Evolutionary conservation across 2,888 invertebrate genomes (phyloP).

Genomic region (Vanessa cardui): DNA sequence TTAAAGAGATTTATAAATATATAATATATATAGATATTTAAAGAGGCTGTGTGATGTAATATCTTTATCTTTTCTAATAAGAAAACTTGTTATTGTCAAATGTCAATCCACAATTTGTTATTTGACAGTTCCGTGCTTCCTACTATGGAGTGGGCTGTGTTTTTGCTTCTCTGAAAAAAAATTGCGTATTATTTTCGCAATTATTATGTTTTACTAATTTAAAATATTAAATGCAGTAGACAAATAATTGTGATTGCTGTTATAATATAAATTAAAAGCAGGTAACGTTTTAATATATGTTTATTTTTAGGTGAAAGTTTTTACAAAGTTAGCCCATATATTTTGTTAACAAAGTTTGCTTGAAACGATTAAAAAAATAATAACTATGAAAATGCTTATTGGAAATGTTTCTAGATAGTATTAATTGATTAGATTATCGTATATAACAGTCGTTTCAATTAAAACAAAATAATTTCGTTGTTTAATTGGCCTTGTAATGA

Average conservation of each 20-base stretch:
- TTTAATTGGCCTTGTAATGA: conserved; percentile 48
- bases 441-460: conserved; percentile 14
- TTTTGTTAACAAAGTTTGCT: conserved; percentile 5
- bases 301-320: conserved; percentile 66
- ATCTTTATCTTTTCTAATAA: neutral
- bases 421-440: conserved; percentile 5
- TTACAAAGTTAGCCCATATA: conserved; percentile 18
- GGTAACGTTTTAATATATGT: conserved; percentile 51
- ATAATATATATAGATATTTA: too few species aligned
- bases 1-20: too few species aligned
- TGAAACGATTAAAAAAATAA: neutral
- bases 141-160: conserved; percentile 55
- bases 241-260: conserved; percentile 55
- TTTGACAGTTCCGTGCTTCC: conserved; percentile 59
- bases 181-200: conserved; percentile 55
- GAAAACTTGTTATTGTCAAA: neutral
- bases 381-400: neutral
- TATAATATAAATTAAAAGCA: conserved; percentile 51
- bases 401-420: too few species aligned
- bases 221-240: conserved; percentile 51
- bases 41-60: too few species aligned
- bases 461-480: conserved; percentile 40
- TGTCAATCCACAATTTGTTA: conserved; percentile 14
- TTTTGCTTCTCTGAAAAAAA: conserved; percentile 48
- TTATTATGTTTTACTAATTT: conserved; percentile 55